These are phyloP conservation scores for Apodemia duryi DNA, from an alignment of 2,888 invertebrate species.

Conservation along the genomic window DNA sequence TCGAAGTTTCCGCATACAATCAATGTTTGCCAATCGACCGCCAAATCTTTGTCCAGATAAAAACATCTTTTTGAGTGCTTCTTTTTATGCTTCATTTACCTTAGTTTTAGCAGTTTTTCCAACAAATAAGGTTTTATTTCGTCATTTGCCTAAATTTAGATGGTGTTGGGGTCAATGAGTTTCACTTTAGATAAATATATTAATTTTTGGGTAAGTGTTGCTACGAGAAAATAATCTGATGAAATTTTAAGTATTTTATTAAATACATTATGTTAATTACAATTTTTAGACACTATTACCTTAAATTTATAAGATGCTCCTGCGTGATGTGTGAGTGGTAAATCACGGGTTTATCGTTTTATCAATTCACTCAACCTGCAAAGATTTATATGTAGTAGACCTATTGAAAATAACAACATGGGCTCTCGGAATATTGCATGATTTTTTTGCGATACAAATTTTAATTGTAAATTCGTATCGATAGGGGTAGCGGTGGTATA, in stretches of 20 bases:
- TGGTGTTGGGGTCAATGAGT: too few species aligned
- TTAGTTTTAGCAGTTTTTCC: background rate
- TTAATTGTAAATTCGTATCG: slow-evolving; percentile 20
- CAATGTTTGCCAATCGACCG: slow-evolving; percentile 7
- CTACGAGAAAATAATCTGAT: too few species aligned
- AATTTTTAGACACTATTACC: too few species aligned
- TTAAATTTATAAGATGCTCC: too few species aligned
- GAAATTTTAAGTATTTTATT: too few species aligned
- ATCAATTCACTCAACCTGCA: background rate
- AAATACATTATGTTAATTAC: too few species aligned
- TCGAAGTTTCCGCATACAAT: background rate
- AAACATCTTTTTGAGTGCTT: slow-evolving; percentile 1
- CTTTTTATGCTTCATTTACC: background rate
- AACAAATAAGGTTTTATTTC: too few species aligned
- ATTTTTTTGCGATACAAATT: background rate
- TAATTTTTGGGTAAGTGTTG: too few species aligned
- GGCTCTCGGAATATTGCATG: background rate
- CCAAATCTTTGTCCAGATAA: background rate
- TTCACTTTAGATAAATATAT: too few species aligned
- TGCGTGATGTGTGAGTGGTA: too few species aligned
- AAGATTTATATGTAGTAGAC: background rate
- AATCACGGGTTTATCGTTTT: too few species aligned
- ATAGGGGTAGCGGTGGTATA: slow-evolving; percentile 68
- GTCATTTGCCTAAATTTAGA: too few species aligned
- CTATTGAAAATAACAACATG: background rate